Evolutionary conservation across 2,113 vertebrate genomes (phyloP).

Genomic region (Suncus etruscus): DNA sequence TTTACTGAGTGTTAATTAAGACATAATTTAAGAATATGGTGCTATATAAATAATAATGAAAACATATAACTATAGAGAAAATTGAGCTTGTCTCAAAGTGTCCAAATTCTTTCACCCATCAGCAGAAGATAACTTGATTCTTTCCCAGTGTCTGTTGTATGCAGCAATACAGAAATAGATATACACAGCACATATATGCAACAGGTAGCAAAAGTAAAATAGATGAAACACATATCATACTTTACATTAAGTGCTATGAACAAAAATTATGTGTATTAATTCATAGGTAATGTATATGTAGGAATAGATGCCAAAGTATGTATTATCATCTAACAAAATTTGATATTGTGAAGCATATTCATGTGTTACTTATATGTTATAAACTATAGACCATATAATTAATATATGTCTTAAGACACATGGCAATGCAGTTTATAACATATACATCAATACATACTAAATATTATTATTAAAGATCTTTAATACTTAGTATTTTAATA

Average conservation of each 20-base stretch:
- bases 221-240: not conserved
- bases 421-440: too few species aligned
- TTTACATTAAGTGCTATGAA: not conserved
- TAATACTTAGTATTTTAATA: too few species aligned
- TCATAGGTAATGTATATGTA: not conserved
- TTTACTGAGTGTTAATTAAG: not conserved
- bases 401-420: too few species aligned
- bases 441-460: too few species aligned
- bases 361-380: too few species aligned
- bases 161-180: not conserved
- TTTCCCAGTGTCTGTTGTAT: not conserved
- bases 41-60: not conserved
- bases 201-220: not conserved
- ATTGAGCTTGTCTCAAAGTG: not conserved
- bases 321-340: not conserved
- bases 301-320: not conserved
- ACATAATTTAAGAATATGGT: not conserved
- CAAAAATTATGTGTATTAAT: not conserved
- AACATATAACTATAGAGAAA: not conserved
- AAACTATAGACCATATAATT: too few species aligned
- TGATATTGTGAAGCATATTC: not conserved
- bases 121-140: not conserved
- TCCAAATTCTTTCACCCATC: not conserved
- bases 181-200: too few species aligned
- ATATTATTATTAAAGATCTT: too few species aligned